Conservation (phyloP, 2,113 vertebrate species). For the mouse (Mus musculus) region GRCm39 chr13:37701501-37702000, state of each 20-base stretch:
- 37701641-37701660: constrained; percentile 52
- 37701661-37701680: not conserved
- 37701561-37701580: constrained; percentile 87
- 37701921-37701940: not conserved
- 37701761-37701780: constrained; percentile 39
- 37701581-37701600: constrained; percentile 76
- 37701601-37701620: constrained; percentile 66
- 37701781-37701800: constrained; percentile 12
- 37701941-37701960: not conserved
- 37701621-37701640: constrained; percentile 49
- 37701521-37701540: constrained; percentile 86
- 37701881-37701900: not conserved
- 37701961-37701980: not conserved
- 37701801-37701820: not conserved
- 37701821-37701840: not conserved
- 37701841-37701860: not conserved
- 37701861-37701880: constrained; percentile 12
- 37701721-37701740: not conserved
- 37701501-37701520: constrained; percentile 83
- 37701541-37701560: constrained; percentile 83
- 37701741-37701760: not conserved
- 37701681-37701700: constrained; percentile 52
- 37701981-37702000: too few relatives aligned
- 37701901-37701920: not conserved
- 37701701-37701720: not conserved